Evolutionary conservation across 2,797 vertebrate species (phyloP), one percentile per base, ranked within the genome.

Genomic region (Parauchenoglanis punctatus): DNA sequence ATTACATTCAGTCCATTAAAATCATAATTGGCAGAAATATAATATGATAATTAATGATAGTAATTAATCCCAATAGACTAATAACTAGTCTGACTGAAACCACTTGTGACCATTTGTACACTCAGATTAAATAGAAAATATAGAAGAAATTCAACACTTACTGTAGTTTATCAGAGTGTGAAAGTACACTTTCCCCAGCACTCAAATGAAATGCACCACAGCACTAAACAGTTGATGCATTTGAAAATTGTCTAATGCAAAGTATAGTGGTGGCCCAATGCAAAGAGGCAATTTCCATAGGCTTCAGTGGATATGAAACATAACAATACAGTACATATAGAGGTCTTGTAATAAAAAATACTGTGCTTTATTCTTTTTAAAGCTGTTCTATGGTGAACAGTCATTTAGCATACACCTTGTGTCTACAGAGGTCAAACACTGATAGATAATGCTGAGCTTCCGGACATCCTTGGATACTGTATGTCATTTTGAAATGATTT

Each of bases 241-340:
- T 87, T 88, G 68, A 84, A 89, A 87, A 87, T 85, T 87, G 87
- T 85, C 80, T 91, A 90, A 94, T 94, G 93, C 93, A 94, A 94
- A 94, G 86, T 87, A 89, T 78, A 89, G 85, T 80, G 87, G 85
- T 91, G 84, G 70, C 85, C 83, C 85, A 86, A 94, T 94, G 93
- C 94, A 95, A 94, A 95, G 83, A 89, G 85, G 90, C 68, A 35
- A 81, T 92, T 91, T 88, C 81, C 91, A 85, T 88, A 80, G 86
- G 90, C 73, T 78, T 86, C n/a, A 81, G 56, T 85, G 67, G 31
- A 87, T 61, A 86, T 18, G 49, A 20, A 46, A 31, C 31, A 70
- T 44, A 70, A 28, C 35, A 49, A 23, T 65, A 70, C 0, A 49
- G 46, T 72, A 76, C 25, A 54, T 59, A 46, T 17, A 52, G 18